Percentiles rank a stretch among this genome's conserved stretches.
Conservation (phyloP, 2,113 vertebrate species). For the Ranitomeya variabilis region DNA sequence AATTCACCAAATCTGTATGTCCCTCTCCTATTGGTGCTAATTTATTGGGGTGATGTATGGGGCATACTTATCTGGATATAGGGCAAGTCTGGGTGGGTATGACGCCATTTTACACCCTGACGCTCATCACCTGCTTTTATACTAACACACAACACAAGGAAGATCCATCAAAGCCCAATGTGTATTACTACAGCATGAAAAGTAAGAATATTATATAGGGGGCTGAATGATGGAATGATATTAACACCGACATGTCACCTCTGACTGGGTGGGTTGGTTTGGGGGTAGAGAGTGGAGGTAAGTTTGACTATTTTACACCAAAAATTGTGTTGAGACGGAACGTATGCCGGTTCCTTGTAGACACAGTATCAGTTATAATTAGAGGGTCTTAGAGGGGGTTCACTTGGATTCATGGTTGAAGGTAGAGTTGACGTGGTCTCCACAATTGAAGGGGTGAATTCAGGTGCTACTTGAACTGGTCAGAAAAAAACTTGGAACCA, state of each 20-base stretch:
- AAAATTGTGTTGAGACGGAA: neutral
- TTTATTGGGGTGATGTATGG: neutral
- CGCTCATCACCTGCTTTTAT: neutral
- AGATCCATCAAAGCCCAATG: neutral
- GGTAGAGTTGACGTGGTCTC: constrained; percentile 19
- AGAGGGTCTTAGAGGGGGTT: constrained; percentile 47
- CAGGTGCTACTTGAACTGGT: constrained; percentile 45
- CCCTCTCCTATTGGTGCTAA: neutral
- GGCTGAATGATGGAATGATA: neutral
- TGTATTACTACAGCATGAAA: neutral
- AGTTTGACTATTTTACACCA: constrained; percentile 14
- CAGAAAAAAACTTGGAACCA: constrained; percentile 3
- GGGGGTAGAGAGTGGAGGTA: neutral
- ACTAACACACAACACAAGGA: constrained; percentile 9
- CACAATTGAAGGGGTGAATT: constrained; percentile 23
- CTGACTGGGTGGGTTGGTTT: neutral
- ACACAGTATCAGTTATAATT: constrained; percentile 44
- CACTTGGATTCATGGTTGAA: constrained; percentile 45
- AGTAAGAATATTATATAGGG: neutral
- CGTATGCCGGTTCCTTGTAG: constrained; percentile 51
- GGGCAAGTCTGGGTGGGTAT: neutral
- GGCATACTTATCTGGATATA: neutral
- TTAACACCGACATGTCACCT: neutral
- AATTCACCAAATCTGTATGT: neutral
- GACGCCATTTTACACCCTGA: neutral